A percentile compares a stretch with the other conserved stretches of the same genome.
These are phyloP conservation scores for Melanotus villosus DNA, from an alignment of 2,888 invertebrate species.

Conservation along the genomic window DNA sequence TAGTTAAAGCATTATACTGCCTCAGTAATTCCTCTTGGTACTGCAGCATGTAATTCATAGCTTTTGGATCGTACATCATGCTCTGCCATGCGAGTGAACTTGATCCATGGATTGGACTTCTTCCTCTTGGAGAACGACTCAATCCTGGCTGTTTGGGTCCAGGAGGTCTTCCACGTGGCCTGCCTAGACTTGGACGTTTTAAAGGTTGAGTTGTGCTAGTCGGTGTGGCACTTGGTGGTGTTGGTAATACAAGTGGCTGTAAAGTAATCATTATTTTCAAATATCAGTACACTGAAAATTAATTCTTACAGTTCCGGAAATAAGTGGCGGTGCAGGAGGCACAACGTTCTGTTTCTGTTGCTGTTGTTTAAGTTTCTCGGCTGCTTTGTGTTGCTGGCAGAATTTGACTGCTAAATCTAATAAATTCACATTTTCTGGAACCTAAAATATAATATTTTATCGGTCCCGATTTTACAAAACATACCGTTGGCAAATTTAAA, in stretches of 20 bases:
- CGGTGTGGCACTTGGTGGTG: slow-evolving; percentile 50
- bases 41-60: slow-evolving; percentile 64
- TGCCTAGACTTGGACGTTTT: slow-evolving; percentile 63
- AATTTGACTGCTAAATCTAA: slow-evolving; percentile 80
- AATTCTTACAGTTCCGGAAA: slow-evolving; percentile 27
- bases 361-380: slow-evolving; percentile 70
- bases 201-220: slow-evolving; percentile 49
- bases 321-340: slow-evolving; percentile 18
- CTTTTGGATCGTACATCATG: slow-evolving; percentile 57
- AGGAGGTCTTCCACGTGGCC: slow-evolving; percentile 71
- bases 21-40: slow-evolving; percentile 67
- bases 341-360: slow-evolving; percentile 50
- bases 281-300: too few species aligned
- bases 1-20: slow-evolving; percentile 62
- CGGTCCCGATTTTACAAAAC: too few species aligned
- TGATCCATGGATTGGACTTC: slow-evolving; percentile 52
- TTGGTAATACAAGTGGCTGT: slow-evolving; percentile 49
- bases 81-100: slow-evolving; percentile 59
- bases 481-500: too few species aligned
- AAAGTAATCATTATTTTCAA: too few species aligned
- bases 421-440: slow-evolving; percentile 74
- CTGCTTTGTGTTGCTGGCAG: slow-evolving; percentile 76
- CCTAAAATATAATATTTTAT: slow-evolving; percentile 54
- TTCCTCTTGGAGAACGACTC: slow-evolving; percentile 58
- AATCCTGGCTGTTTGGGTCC: slow-evolving; percentile 62